Base-by-base conservation (phyloP, 2,113 vertebrate species). In the Conger conger region DNA sequence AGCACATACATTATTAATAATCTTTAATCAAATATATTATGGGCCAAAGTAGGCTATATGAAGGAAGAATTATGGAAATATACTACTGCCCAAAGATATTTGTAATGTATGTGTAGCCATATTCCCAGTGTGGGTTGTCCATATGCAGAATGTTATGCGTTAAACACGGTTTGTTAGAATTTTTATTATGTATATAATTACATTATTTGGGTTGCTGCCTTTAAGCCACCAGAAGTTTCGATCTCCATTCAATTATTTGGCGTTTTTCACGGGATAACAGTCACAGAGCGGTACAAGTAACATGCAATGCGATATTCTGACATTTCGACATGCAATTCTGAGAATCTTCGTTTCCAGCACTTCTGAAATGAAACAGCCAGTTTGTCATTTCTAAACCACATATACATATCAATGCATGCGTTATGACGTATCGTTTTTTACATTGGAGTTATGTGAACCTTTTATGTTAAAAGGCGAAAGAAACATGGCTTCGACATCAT, bases 301-400 rank as follows among this genome's bases (percentile, higher is more conserved):
- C 23, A 6, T 63, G 18, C 23, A 2, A 63, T 63, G 2, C 20
- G 27, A 73, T 73, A 73, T 33, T 73, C 27, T 9, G n/a, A 73
- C 7, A 23, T 33, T 68, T 16, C 27, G 23, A 57, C 54, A 23
- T 0, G 20, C 57, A 73, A 73, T 73, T n/a, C 68, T 73, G n/a
- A 73, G 68, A 73, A 73, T 73, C 68, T 33, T 33, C 68, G 68
- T 73, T 73, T 73, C n/a, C 68, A 33, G n/a, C 30, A 73, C 68
- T 73, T 73, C 68, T 27, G n/a, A 6, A 30, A 23, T 6, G 60
- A n/a, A 73, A 33, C n/a, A 20, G 68, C 6, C 68, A 6, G 68
- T 33, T 33, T 73, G 68, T 73, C 68, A 73, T 33, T 33, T 73
- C 68, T 33, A 33, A 33, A 73, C 68, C 27, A 73, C 1, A 7